phyloP scores from a whole-genome alignment of 2,113 vertebrate species.

The Odontesthes bonariensis region DNA sequence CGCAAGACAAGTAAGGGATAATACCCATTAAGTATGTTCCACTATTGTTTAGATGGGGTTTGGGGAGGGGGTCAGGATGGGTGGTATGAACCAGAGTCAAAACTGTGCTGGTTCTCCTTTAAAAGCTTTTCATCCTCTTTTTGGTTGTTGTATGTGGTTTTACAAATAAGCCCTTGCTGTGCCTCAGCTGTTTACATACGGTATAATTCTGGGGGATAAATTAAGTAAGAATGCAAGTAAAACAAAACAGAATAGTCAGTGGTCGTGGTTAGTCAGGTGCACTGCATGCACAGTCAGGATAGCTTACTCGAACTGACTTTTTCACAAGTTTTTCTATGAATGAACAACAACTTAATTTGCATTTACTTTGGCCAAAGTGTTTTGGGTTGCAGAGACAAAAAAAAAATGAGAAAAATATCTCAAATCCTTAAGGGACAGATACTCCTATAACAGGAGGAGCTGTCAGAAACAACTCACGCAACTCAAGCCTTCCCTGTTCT shows the following conservation, averaged over 20 bases:
- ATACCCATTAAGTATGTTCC: conserved; percentile 1
- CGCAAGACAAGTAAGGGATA: conserved; percentile 28
- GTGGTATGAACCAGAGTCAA: not conserved
- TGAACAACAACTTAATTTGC: conserved; percentile 44
- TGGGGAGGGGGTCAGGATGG: no score
- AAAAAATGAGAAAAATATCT: conserved; percentile 9
- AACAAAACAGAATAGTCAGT: not conserved
- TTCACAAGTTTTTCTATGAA: conserved; percentile 30
- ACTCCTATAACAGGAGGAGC: conserved; percentile 64
- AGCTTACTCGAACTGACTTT: conserved; percentile 1
- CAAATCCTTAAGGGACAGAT: conserved; percentile 57
- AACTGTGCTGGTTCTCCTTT: conserved; percentile 8
- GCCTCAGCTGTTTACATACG: conserved; percentile 3
- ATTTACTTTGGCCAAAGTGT: conserved; percentile 43
- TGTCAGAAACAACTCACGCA: conserved; percentile 70
- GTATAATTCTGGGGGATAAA: not conserved
- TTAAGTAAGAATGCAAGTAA: not conserved
- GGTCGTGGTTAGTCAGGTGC: not conserved
- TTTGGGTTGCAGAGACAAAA: conserved; percentile 20
- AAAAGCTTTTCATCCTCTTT: conserved; percentile 4
- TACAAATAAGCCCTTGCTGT: not conserved
- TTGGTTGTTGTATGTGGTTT: conserved; percentile 1
- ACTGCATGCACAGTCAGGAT: conserved; percentile 1
- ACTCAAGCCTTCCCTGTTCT: conserved; percentile 62
- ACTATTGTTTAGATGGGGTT: not conserved